A percentile compares a stretch with the other conserved stretches of the same genome.
Conservation (phyloP, 1,140 invertebrate genomes). For the Copidosoma floridanum region DNA sequence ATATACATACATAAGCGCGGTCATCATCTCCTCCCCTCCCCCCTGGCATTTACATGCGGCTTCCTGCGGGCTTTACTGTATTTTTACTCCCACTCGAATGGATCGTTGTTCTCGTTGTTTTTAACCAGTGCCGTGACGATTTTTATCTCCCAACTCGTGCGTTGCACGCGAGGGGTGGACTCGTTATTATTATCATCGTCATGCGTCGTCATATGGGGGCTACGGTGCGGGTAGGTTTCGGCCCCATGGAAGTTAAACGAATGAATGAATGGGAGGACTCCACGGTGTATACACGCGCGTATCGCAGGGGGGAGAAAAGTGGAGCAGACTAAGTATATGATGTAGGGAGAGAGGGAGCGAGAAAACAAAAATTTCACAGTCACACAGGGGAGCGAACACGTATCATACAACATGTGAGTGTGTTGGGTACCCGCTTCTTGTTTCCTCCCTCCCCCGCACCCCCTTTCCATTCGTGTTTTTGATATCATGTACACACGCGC, state of each 20-base stretch:
- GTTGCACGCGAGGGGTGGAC: slow-evolving; percentile 29
- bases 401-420: too few species aligned
- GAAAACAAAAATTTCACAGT: too few species aligned
- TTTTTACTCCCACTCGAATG: too few species aligned
- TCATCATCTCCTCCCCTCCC: slow-evolving; percentile 18
- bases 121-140: slow-evolving; percentile 49
- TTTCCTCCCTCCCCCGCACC: too few species aligned
- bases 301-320: slow-evolving; percentile 3
- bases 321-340: too few species aligned
- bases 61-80: slow-evolving; percentile 51
- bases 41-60: slow-evolving; percentile 46
- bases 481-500: too few species aligned
- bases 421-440: too few species aligned
- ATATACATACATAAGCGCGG: too few species aligned
- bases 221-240: not conserved
- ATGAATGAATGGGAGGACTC: slow-evolving; percentile 6
- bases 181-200: not conserved
- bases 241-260: not conserved
- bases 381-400: too few species aligned
- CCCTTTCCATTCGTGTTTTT: too few species aligned
- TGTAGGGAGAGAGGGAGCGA: slow-evolving; percentile 19
- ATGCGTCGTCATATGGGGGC: not conserved
- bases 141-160: slow-evolving; percentile 46
- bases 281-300: too few species aligned
- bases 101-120: too few species aligned